phyloP scores from a whole-genome alignment of 2,113 vertebrate species.

The Trematocara zebra region DNA sequence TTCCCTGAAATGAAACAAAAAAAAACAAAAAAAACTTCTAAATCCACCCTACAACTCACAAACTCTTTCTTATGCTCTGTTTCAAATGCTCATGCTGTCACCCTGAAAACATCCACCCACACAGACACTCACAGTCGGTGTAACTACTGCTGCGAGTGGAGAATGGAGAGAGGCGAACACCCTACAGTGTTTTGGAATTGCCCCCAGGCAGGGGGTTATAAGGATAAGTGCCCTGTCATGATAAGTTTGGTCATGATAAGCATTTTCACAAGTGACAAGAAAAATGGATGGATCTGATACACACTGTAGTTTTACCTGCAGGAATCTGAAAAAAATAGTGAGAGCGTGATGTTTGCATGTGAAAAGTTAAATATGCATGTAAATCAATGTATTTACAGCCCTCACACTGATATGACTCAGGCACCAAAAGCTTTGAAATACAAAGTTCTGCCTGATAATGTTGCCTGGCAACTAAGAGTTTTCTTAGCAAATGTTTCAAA shows the following conservation, averaged over 20 bases:
- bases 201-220: background rate
- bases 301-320: background rate
- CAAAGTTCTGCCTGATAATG: background rate
- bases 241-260: background rate
- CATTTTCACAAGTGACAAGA: background rate
- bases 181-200: background rate
- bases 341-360: background rate
- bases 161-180: background rate
- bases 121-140: background rate
- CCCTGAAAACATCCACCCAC: slow-evolving; percentile 13
- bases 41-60: background rate
- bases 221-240: background rate
- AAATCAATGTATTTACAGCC: background rate
- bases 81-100: background rate
- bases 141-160: background rate
- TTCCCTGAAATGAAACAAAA: background rate
- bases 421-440: background rate
- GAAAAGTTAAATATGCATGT: background rate
- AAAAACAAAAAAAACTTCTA: background rate
- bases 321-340: background rate
- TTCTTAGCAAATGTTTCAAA: background rate
- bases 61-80: background rate
- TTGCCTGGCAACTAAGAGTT: slow-evolving; percentile 10
- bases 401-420: background rate
- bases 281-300: background rate